Evolutionary conservation across 1,140 invertebrate species (phyloP), one percentile per base, ranked within the genome.

Genomic region (Trissolcus basalis): DNA sequence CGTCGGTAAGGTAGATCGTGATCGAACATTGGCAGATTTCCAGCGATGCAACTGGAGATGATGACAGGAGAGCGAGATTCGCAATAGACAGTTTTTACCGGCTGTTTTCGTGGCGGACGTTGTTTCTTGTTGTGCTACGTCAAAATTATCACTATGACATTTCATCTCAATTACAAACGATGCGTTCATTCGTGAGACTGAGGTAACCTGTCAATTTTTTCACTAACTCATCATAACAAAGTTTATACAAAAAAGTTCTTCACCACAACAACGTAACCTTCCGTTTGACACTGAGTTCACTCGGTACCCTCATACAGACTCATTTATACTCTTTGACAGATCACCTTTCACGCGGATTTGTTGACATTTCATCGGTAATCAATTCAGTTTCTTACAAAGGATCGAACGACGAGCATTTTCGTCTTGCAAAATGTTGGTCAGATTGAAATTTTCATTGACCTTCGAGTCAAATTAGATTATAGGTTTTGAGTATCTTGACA

Each of bases 161-260:
- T 63, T 50, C 56, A 68, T 74, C 58, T 68, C 63, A 68, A 45
- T 59, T 50, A 51, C 15, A 56, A 67, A 74, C 56, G 47, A 68
- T 63, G 63, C 15, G 50, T 32, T 14, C 33, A 19, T 45, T 56
- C 56, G 63, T 44, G 53, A 55, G 56, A 68, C 63, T 68, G 71
- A 74, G 71, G 63, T 68, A 68, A 68, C 49, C 12, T 13, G 15
- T 64, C 27, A n/a, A 5, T 35, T 54, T 36, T 48, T 53, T 65
- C 41, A 1, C 50, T 65, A n/a, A 39, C 3, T 11, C 9, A 9
- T 39, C 36, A n/a, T n/a, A 39, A 9, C 9, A 8, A 39, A 3
- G 58, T 71, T 71, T 71, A 64, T 48, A 64, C 63, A 71, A 53
- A 64, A 55, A 14, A 11, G 16, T 8, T 14, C 13, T 10, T 27